Evolutionary conservation across 2,113 vertebrate genomes (phyloP).

Genomic region (Phocoena sinus): DNA sequence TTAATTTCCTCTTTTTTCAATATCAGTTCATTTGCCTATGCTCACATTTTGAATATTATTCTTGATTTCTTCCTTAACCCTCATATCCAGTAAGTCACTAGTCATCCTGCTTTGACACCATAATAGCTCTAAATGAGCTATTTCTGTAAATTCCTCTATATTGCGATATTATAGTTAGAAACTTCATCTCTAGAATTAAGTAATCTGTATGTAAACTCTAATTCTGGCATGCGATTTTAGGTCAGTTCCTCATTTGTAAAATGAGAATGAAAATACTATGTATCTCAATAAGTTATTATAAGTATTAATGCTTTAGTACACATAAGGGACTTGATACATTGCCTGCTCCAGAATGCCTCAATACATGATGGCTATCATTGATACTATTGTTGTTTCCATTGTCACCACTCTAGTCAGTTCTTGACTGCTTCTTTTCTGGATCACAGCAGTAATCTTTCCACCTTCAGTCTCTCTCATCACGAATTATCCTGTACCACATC

Average conservation of each 20-base stretch:
- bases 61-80: background rate
- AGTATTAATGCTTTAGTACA: background rate
- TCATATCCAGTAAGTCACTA: background rate
- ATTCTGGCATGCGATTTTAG: background rate
- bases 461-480: background rate
- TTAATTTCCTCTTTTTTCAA: background rate
- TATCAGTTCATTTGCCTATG: background rate
- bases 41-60: background rate
- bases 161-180: background rate
- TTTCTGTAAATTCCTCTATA: background rate
- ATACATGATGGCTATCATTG: accelerated
- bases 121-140: background rate
- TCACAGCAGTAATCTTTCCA: background rate
- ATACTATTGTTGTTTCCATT: background rate
- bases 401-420: background rate
- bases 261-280: background rate
- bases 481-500: background rate
- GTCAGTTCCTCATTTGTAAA: background rate
- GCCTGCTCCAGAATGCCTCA: background rate
- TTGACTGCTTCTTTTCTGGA: background rate
- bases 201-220: background rate
- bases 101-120: background rate
- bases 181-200: background rate
- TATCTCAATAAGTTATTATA: background rate
- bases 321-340: background rate